Base-by-base conservation (phyloP, 2,113 vertebrate genomes). In the Mobula birostris region DNA sequence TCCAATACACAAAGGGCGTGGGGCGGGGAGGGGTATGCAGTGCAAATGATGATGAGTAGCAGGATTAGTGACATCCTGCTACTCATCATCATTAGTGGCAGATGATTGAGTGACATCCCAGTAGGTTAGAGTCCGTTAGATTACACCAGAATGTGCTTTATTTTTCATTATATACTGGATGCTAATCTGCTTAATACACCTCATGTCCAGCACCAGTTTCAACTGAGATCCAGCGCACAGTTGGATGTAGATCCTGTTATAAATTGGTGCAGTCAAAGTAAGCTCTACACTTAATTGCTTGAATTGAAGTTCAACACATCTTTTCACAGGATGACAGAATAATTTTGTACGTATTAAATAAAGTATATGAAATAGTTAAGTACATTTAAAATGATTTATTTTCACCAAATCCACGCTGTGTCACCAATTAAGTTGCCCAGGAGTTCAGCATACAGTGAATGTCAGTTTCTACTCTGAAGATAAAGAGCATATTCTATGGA, bases 91-190 rank as follows among this genome's bases (percentile, higher is more conserved):
- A 36, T 36, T 36, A 36, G 36, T 63, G 83, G 12, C 24, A 29
- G 27, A 63, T 90, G 61, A 19, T 68, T 90, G 85, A 68, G 61
- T n/a, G 29, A 66, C 58, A 90, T 66, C 61, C 61, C 85, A 90
- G 61, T 74, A 70, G 36, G 74, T 40, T 48, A 70, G 48, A 21
- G 91, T 93, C 36, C 68, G 48, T 93, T 56, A 93, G 40, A 74
- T 93, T 74, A 93, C 40, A 93, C 61, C 70, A 93, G 32, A 72
- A 93, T 40, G 91, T 93, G 88, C 66, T 70, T 88, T 70, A 91
- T 91, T 68, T 66, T 68, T 93, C 68, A 93, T 56, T 93, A 29
- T 93, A 48, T 27, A 56, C 70, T 24, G 11, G 11, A 74, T 90
- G 85, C 63, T 56, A 93, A 74, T 76, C 90, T 74, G 24, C 11